Evolutionary conservation across 2,888 invertebrate genomes (phyloP).

Genomic region (Thecophora atra): DNA sequence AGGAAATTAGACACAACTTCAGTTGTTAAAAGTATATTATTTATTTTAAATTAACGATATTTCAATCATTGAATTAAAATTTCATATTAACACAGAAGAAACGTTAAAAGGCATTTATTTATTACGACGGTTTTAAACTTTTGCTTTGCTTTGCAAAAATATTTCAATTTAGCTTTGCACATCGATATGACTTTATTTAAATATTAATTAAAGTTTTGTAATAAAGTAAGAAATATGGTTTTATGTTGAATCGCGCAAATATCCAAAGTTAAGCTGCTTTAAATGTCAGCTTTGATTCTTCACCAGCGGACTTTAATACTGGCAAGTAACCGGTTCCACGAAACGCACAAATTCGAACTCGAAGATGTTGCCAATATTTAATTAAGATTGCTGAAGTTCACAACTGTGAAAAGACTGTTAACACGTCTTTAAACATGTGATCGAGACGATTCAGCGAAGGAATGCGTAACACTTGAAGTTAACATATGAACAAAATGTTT

Average conservation of each 20-base stretch:
- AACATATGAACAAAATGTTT: too few species aligned
- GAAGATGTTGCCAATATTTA: neutral
- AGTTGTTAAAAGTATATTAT: too few species aligned
- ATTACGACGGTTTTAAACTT: too few species aligned
- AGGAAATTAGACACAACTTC: too few species aligned
- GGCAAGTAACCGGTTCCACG: neutral
- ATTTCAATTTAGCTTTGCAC: neutral
- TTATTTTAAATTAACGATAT: too few species aligned
- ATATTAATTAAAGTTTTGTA: constrained; percentile 6
- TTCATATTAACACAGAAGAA: too few species aligned
- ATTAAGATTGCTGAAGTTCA: neutral
- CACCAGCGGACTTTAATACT: neutral
- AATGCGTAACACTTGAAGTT: too few species aligned
- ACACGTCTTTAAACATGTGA: neutral
- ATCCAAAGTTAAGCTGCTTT: neutral
- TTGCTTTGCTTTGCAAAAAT: neutral
- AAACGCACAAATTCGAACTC: neutral
- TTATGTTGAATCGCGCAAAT: neutral
- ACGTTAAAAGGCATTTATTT: neutral
- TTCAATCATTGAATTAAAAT: too few species aligned
- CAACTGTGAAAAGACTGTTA: neutral
- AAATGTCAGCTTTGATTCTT: constrained; percentile 13
- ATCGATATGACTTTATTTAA: neutral
- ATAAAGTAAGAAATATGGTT: neutral
- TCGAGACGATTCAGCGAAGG: too few species aligned